Base-by-base conservation (phyloP, 2,113 vertebrate genomes). In the Dasypus novemcinctus region DNA sequence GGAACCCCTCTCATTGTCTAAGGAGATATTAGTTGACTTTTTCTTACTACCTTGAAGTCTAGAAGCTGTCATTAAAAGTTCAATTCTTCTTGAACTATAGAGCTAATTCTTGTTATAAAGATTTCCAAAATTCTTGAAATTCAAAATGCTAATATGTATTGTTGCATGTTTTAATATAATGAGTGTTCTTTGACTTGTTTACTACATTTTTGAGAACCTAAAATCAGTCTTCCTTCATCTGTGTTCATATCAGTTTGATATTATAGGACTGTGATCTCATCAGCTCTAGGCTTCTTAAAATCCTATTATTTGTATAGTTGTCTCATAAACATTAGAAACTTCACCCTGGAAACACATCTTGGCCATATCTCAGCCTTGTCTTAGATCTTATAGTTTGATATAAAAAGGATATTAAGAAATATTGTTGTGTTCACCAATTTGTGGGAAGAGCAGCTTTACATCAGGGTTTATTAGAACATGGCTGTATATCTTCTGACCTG, bases 61-160 rank as follows among this genome's bases (percentile, higher is more conserved):
- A 41, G 38, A 95, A 84, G 20, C 31, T 84, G 15, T 80, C 61
- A 80, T 79, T 78, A 83, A 86, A 82, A 93, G 9, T 89, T 96
- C 59, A 66, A 23, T 93, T 93, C 38, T 29, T 81, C 57, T 90
- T 96, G 29, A 80, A 80, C 17, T 71, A 2, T 18, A 93, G 29
- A 91, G 20, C 69, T 92, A 96, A 93, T 71, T 93, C 25, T 90
- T 87, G 5, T 75, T 87, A 66, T 76, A n/a, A 80, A 87, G 64
- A 93, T 93, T 59, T 85, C 36, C 57, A 20, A 64, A 49, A n/a
- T 63, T 84, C 27, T 76, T 87, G 71, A 96, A 90, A 75, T 81
- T 80, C 43, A 46, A 87, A 85, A 87, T 4, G 59, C 13, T 79
- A 4, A 93, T 21, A 27, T 43, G 27, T 59, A 49, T 84, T 59